Evolutionary conservation across 2,888 invertebrate species (phyloP).

Genomic region (Myopa tessellatipennis): DNA sequence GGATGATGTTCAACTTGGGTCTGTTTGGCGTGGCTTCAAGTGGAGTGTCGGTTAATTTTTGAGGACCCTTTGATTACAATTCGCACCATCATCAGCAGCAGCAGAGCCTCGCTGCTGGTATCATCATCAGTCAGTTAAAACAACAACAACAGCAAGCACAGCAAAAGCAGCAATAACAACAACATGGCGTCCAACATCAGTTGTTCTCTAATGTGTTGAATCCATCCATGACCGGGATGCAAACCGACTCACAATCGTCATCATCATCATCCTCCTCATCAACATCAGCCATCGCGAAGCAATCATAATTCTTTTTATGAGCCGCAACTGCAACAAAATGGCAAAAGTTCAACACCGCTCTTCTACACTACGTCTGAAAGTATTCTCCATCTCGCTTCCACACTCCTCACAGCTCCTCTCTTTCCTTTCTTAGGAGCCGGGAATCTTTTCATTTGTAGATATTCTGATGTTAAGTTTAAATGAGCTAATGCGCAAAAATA

Average conservation of each 20-base stretch:
- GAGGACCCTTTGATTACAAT: constrained; percentile 38
- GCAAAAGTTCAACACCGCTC: constrained; percentile 36
- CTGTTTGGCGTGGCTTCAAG: neutral
- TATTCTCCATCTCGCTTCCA: neutral
- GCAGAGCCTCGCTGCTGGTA: constrained; percentile 14
- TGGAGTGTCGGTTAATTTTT: constrained; percentile 35
- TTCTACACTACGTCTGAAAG: neutral
- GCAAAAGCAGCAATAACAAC: constrained; percentile 25
- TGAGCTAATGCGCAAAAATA: neutral
- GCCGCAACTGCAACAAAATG: constrained; percentile 38
- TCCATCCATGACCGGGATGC: constrained; percentile 30
- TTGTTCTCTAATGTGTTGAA: constrained; percentile 30
- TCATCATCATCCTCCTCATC: constrained; percentile 20
- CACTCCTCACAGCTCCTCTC: neutral
- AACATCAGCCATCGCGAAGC: constrained; percentile 34
- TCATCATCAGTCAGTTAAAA: constrained; percentile 24
- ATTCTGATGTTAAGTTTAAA: constrained; percentile 12
- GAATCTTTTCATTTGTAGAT: constrained; percentile 1
- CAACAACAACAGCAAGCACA: constrained; percentile 42
- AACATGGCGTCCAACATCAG: constrained; percentile 18
- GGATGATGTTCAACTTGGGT: constrained; percentile 25
- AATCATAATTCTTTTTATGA: constrained; percentile 39
- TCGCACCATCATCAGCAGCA: constrained; percentile 33
- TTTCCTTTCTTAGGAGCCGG: neutral
- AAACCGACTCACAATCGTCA: constrained; percentile 33